Percentiles rank a stretch among this genome's conserved stretches.
These are phyloP conservation scores for Caloenas nicobarica DNA, from an alignment of 2,113 vertebrate genomes.

Conservation along the genomic window DNA sequence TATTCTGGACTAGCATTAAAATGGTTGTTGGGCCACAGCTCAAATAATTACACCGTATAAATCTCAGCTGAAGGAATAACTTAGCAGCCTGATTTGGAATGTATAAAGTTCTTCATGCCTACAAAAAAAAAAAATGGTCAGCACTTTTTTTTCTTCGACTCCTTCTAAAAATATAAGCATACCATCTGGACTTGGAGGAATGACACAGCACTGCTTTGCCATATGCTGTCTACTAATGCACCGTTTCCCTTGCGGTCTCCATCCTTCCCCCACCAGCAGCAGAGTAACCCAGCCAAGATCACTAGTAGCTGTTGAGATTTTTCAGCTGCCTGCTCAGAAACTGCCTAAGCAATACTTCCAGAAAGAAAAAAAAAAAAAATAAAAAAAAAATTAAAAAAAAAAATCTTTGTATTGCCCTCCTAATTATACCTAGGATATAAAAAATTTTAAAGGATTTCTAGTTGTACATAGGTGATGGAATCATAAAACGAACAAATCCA, in stretches of 20 bases:
- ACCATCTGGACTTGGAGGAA: not conserved
- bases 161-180: not conserved
- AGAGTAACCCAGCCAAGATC: not conserved
- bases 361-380: too few species aligned
- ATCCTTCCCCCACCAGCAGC: not conserved
- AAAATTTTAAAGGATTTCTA: not conserved
- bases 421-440: not conserved
- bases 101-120: not conserved
- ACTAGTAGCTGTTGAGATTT: not conserved
- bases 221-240: not conserved
- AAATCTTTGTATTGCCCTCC: not conserved
- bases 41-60: not conserved
- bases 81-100: not conserved
- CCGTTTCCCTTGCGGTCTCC: not conserved
- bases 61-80: not conserved
- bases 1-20: not conserved
- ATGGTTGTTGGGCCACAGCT: not conserved
- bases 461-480: not conserved
- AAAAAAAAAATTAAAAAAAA: too few species aligned
- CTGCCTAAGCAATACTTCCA: not conserved
- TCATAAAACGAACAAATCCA: not conserved
- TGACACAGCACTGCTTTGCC: constrained; percentile 10
- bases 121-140: not conserved
- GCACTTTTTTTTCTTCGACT: not conserved
- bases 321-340: not conserved